Percentiles rank a stretch among this genome's conserved stretches.
Evolutionary conservation across 35 echinoderm and acorn worm species (phyloP).

Genomic region (Ophioderma brevispina): DNA sequence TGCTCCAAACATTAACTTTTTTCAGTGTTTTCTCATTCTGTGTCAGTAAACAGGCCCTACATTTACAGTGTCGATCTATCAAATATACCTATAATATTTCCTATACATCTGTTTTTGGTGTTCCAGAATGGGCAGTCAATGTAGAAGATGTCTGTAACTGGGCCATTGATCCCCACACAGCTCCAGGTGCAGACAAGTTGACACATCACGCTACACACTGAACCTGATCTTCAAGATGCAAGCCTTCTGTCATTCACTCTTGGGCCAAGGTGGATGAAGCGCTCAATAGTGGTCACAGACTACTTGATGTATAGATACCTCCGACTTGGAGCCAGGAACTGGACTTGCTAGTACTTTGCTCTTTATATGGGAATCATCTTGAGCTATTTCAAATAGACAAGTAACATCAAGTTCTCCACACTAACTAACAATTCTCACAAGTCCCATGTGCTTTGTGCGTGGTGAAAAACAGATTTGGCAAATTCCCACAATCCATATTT

Average conservation of each 20-base stretch:
- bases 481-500: too few species aligned
- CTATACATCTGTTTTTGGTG: neutral
- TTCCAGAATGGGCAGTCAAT: conserved; percentile 70
- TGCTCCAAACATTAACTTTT: too few species aligned
- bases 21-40: too few species aligned
- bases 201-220: conserved; percentile 39
- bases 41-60: too few species aligned
- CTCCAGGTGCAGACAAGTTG: conserved; percentile 66
- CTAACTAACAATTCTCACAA: too few species aligned
- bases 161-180: conserved; percentile 71
- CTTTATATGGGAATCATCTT: conserved; percentile 68
- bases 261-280: conserved; percentile 32
- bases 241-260: conserved; percentile 74
- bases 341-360: conserved; percentile 86
- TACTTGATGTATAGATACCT: conserved; percentile 59
- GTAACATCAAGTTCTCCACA: too few species aligned
- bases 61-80: too few species aligned
- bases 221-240: conserved; percentile 63
- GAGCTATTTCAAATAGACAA: too few species aligned
- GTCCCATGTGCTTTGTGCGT: too few species aligned
- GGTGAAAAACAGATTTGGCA: too few species aligned
- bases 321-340: conserved; percentile 62
- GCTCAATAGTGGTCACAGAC: conserved; percentile 27
- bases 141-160: conserved; percentile 77
- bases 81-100: too few species aligned